Base-by-base conservation (phyloP, 1,140 invertebrate genomes). In the Diabrotica virgifera region DNA sequence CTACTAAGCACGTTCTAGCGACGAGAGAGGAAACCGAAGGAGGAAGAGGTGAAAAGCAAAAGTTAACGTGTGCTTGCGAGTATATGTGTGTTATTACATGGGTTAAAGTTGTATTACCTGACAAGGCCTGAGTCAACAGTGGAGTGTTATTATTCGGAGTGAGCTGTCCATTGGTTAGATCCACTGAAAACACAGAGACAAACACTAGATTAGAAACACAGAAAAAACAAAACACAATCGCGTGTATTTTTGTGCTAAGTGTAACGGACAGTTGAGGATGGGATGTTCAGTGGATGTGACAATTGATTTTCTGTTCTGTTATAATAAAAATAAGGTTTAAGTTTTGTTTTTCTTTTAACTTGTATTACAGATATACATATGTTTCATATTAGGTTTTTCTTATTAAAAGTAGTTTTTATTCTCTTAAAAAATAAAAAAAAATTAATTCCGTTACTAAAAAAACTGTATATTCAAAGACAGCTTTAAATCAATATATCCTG, bases 121-220 rank as follows among this genome's bases (percentile, higher is more conserved):
- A 95, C 81, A 95, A 87, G 75, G 93, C 92, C 85, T 95, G 92
- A 81, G 93, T 94, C 82, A 95, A 89, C 81, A 95, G 87, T 78
- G 93, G 92, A 80, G 91, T 93, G 83, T 93, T 94, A 89, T 94
- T 94, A 86, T 94, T 94, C 77, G 92, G 92, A 79, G 92, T 95
- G 79, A 94, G 88, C 85, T 94, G 92, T 82, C 93, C 92, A 83
- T 94, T 95, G 83, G 90, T 92, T 83, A 95, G 87, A 85, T 95
- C 92, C 87, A 95, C 92, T 95, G 90, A 85, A 90, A 90, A 88
- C 80, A 86, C 80, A 84, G 78, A 85, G 77, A 84, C 80, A 70
- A 46, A 76, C 57, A 72, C 63, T 60, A 72, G 66, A 75, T 77
- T 77, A 75, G 68, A 52, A 63, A 46, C 38, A 35, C 5, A 36